Evolutionary conservation across 1,140 invertebrate species (phyloP).

Genomic region (Lasioglossum albipes): DNA sequence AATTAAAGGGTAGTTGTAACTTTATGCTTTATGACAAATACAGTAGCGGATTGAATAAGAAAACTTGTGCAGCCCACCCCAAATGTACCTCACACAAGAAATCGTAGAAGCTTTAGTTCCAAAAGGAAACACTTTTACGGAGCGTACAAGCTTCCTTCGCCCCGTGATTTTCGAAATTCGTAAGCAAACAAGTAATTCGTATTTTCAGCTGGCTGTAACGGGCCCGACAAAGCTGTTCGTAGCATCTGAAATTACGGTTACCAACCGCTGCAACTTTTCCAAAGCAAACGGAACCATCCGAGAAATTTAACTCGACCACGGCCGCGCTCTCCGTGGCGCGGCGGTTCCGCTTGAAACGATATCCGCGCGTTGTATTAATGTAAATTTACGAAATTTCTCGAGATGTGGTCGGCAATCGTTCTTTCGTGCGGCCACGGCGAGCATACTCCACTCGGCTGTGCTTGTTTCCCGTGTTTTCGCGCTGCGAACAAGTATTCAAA

Average conservation of each 20-base stretch:
- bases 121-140: neutral
- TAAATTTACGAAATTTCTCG: slow-evolving; percentile 58
- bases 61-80: too few relatives aligned
- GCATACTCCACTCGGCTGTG: slow-evolving; percentile 2
- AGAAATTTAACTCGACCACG: slow-evolving; percentile 33
- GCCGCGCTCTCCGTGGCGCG: neutral
- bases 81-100: too few relatives aligned
- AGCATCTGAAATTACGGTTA: slow-evolving; percentile 28
- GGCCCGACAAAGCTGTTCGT: slow-evolving; percentile 30
- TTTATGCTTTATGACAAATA: too few relatives aligned
- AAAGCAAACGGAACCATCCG: slow-evolving; percentile 51
- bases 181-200: neutral
- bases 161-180: neutral
- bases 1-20: too few relatives aligned
- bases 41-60: too few relatives aligned
- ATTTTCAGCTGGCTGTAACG: neutral
- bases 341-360: slow-evolving; percentile 38
- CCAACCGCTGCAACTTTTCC: slow-evolving; percentile 41
- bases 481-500: slow-evolving; percentile 37
- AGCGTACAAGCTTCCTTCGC: neutral
- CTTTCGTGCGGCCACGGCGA: neutral
- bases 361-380: slow-evolving; percentile 44
- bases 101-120: too few relatives aligned
- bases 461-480: slow-evolving; percentile 15
- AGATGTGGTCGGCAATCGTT: slow-evolving; percentile 4